phyloP scores from a whole-genome alignment of 1,140 invertebrate species.

The Drosophila asahinai region DNA sequence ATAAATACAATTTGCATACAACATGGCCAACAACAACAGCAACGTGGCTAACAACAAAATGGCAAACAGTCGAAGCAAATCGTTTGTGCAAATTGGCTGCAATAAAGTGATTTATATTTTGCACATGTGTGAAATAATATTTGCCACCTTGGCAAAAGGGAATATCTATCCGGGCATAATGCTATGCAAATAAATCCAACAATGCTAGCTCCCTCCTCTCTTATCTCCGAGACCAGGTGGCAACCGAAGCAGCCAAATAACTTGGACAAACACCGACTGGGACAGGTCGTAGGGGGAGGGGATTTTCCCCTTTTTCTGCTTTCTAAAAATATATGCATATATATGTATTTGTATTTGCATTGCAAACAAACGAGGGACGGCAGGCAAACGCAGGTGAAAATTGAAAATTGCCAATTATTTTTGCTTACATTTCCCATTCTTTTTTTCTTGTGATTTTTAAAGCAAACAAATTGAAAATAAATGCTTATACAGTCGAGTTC shows the following conservation, averaged over 20 bases:
- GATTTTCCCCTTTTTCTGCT: constrained; percentile 34
- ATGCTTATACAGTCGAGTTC: constrained; percentile 10
- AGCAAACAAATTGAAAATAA: constrained; percentile 40
- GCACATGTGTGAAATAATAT: constrained; percentile 57
- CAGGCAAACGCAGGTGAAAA: constrained; percentile 52
- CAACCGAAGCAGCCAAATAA: constrained; percentile 67
- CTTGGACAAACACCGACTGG: constrained; percentile 63
- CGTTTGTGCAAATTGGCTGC: constrained; percentile 79
- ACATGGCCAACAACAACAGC: constrained; percentile 6
- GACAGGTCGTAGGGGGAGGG: not conserved
- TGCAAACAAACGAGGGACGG: constrained; percentile 56
- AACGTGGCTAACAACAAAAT: constrained; percentile 19
- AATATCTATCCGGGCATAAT: constrained; percentile 54
- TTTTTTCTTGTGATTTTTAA: constrained; percentile 17
- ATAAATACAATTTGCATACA: constrained; percentile 67
- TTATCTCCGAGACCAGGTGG: constrained; percentile 55
- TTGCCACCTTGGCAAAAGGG: constrained; percentile 43
- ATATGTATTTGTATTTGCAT: constrained; percentile 57
- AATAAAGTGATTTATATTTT: constrained; percentile 82
- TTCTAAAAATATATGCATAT: constrained; percentile 62
- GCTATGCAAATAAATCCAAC: constrained; percentile 74
- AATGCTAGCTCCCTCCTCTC: constrained; percentile 26
- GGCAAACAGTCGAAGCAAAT: constrained; percentile 60
- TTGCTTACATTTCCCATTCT: constrained; percentile 42
- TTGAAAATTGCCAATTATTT: constrained; percentile 79